phyloP scores from a whole-genome alignment of 1,140 invertebrate genomes.

The Yoshiicerus persimilis region DNA sequence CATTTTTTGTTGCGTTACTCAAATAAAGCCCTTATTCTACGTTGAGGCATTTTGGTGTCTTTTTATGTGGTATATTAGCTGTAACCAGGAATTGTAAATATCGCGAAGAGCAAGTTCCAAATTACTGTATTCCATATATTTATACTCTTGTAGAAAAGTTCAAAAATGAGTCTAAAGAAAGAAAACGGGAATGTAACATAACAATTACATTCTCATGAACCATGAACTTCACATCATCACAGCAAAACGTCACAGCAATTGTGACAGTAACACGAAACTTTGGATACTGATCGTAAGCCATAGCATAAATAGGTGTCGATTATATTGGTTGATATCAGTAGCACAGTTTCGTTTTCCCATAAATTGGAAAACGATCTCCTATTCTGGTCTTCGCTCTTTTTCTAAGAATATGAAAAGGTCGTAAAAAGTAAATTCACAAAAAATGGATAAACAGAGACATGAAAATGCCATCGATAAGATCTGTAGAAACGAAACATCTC shows the following conservation, averaged over 20 bases:
- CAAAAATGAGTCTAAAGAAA: background rate
- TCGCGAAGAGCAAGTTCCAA: no score
- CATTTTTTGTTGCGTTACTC: no score
- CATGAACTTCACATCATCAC: background rate
- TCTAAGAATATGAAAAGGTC: background rate
- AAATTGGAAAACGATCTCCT: background rate
- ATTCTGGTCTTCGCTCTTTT: background rate
- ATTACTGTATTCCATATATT: background rate
- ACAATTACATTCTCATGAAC: background rate
- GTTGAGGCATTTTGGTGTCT: no score
- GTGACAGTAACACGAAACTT: background rate
- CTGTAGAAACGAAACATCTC: background rate
- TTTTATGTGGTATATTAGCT: no score
- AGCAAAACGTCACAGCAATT: background rate
- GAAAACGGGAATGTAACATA: background rate
- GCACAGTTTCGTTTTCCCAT: background rate
- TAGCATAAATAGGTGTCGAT: no score
- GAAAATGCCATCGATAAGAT: background rate
- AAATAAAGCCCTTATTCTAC: no score
- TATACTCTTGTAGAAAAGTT: background rate
- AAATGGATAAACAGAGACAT: background rate
- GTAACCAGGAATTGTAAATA: no score
- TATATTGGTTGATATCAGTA: background rate
- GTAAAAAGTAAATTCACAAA: background rate
- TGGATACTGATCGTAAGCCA: background rate